These are phyloP conservation scores for Crocallis elinguaria DNA, from an alignment of 2,888 invertebrate species.

Conservation along the genomic window DNA sequence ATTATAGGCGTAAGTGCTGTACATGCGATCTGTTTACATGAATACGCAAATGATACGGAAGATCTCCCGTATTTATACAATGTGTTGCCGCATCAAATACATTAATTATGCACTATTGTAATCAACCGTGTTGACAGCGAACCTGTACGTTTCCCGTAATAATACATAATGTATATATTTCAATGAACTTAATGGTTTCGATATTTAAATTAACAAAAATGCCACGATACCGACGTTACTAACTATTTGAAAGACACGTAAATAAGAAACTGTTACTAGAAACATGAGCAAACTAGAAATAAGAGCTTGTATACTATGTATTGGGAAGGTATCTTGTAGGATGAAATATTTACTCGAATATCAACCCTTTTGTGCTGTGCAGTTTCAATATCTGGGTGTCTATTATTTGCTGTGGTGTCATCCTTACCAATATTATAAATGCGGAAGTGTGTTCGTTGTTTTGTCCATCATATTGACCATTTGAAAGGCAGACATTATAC, in stretches of 20 bases:
- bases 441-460: no score
- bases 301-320: no score
- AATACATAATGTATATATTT: background rate
- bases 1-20: background rate
- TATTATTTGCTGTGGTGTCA: background rate
- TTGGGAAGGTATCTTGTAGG: no score
- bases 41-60: conserved; percentile 7
- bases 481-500: no score
- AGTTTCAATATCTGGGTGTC: no score
- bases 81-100: conserved; percentile 19
- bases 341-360: no score
- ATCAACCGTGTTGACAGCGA: conserved; percentile 13
- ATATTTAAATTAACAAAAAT: background rate
- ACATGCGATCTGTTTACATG: conserved; percentile 3
- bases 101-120: conserved; percentile 25
- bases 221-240: background rate
- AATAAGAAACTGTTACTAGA: no score
- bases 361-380: no score
- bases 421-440: no score
- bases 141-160: background rate
- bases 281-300: no score
- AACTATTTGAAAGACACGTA: no score
- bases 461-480: no score
- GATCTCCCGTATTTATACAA: conserved; percentile 9
- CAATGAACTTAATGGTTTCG: background rate